A percentile compares a stretch with the other conserved stretches of the same genome.
These are phyloP conservation scores for Atrina japonica DNA, from an alignment of 2,888 invertebrate genomes.

Conservation along the genomic window DNA sequence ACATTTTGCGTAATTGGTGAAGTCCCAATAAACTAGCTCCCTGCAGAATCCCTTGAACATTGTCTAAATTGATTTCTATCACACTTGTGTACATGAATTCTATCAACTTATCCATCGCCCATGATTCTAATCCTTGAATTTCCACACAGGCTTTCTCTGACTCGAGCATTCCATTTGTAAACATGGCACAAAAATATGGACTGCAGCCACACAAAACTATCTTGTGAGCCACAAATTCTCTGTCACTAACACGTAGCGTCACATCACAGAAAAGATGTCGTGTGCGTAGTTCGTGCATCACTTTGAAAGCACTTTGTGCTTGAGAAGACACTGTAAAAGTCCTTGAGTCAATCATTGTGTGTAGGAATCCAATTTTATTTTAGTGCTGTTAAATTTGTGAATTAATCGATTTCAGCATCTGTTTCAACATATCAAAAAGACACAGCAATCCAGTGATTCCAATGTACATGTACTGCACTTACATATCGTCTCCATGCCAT, in stretches of 20 bases:
- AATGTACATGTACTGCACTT: too few species aligned
- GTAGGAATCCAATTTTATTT: background rate
- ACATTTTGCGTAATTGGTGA: slow-evolving; percentile 69
- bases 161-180: slow-evolving; percentile 79
- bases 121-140: slow-evolving; percentile 74
- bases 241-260: slow-evolving; percentile 69
- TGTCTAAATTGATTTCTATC: slow-evolving; percentile 75
- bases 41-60: slow-evolving; percentile 77
- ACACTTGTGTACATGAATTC: slow-evolving; percentile 78
- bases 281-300: slow-evolving; percentile 76
- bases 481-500: too few species aligned
- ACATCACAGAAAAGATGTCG: slow-evolving; percentile 75
- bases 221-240: slow-evolving; percentile 75
- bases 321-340: slow-evolving; percentile 74
- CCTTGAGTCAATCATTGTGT: slow-evolving; percentile 75
- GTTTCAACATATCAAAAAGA: too few species aligned
- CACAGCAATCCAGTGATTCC: too few species aligned
- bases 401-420: too few species aligned
- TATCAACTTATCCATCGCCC: slow-evolving; percentile 74
- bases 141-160: slow-evolving; percentile 72
- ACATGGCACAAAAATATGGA: slow-evolving; percentile 79
- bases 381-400: too few species aligned
- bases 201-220: slow-evolving; percentile 77
- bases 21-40: slow-evolving; percentile 77
- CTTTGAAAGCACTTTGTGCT: slow-evolving; percentile 71